Base-by-base conservation (phyloP, 2,888 invertebrate species). In the Melikaiella ostensackeni region DNA sequence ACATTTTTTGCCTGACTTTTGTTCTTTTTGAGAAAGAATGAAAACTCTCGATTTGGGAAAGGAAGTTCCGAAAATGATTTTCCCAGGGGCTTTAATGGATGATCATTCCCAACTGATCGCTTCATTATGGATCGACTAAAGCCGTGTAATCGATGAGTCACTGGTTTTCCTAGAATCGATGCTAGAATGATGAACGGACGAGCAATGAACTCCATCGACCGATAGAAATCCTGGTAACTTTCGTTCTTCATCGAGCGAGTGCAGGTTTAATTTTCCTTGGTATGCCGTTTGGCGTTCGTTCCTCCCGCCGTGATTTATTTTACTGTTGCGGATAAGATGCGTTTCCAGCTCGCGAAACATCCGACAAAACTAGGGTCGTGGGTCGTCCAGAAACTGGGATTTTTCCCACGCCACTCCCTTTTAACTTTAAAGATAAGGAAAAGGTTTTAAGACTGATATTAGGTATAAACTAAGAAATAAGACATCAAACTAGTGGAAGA, bases 111-210 rank as follows among this genome's bases (percentile, higher is more conserved):
- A 27, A 27, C 27, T 27, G 75, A 75, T 61, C 50, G 62, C 46
- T 30, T 61, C 42, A 75, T 75, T 75, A 75, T 61, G 75, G 42
- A 75, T 42, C 38, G 75, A 35, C 24, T 57, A 5, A 57, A 6
- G 24, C 42, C 27, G 42, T 30, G 19, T 62, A 75, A 75, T 62
- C 62, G 75, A 75, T 75, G 75, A 75, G 62, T 62, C 75, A 75
- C 62, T 46, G 75, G 42, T 46, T 61, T 62, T 62, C 46, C 46
- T 27, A 75, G 75, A 61, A 75, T 59, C 38, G 42, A 75, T 61
- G 75, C 42, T 62, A 61, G 21, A 19, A 75, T 61, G 61, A 42
- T 75, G 61, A 75, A 61, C 59, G 42, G 38, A 62, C 75, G 75
- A 75, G 75, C 75, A 62, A 55, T 30, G 62, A 75, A 61, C 75